These are phyloP conservation scores for Melanargia galathea DNA, from an alignment of 2,888 invertebrate genomes.

Conservation along the genomic window DNA sequence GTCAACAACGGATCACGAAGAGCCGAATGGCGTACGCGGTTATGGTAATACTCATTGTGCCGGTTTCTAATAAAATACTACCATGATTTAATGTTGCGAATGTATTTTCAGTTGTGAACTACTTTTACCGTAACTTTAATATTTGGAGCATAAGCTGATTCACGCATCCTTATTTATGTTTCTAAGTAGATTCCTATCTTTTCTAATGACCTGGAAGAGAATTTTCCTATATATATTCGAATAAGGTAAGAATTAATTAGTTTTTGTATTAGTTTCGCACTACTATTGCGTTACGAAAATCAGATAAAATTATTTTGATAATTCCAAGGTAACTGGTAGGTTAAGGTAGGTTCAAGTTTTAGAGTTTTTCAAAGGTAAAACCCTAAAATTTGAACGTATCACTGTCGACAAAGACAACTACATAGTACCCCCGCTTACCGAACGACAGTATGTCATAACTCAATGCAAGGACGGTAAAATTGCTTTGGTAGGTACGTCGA, in stretches of 20 bases:
- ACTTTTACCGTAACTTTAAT: constrained; percentile 2
- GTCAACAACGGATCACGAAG: neutral
- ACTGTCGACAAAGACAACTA: neutral
- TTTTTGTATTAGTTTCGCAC: too few relatives aligned
- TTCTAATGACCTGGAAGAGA: neutral
- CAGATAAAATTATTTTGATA: too few relatives aligned
- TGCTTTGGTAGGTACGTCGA: too few relatives aligned
- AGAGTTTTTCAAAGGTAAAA: too few relatives aligned
- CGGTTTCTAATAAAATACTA: constrained; percentile 28
- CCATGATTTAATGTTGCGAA: constrained; percentile 42
- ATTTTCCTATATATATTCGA: neutral
- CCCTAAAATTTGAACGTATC: too few relatives aligned
- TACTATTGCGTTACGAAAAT: too few relatives aligned
- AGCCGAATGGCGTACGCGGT: constrained; percentile 23
- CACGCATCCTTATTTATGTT: neutral
- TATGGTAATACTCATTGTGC: constrained; percentile 23
- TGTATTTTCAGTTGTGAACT: constrained; percentile 39
- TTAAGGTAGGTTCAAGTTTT: too few relatives aligned
- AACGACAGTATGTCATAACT: too few relatives aligned
- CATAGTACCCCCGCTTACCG: too few relatives aligned
- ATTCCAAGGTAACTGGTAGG: too few relatives aligned
- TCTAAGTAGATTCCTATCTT: constrained; percentile 5
- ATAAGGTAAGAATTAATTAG: neutral
- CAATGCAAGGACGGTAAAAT: too few relatives aligned
- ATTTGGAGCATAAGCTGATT: neutral